Evolutionary conservation across 2,888 invertebrate species (phyloP), one percentile per base, ranked within the genome.

Genomic region (Orthosia gracilis): DNA sequence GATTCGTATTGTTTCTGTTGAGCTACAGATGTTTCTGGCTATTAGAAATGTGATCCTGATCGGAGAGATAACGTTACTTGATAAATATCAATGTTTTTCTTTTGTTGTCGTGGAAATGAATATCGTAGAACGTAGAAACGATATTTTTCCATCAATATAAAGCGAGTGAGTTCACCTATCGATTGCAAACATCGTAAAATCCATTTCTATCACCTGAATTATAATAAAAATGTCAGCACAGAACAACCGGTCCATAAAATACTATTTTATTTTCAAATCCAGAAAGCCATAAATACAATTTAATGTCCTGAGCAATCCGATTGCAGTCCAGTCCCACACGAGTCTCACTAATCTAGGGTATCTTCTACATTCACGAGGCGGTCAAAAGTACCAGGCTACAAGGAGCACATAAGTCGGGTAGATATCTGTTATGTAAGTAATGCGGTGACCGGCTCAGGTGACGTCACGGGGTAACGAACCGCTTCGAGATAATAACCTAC

Each of bases 401-500:
- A 80, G 83, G 66, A 54, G 70, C 69, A 66, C 69, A 83, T 83
- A 76, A 80, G 69, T 79, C 68, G 57, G 69, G 61, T 58, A 75
- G 85, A 82, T 76, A 80, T 69, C 63, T 73, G 66, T 79, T 75
- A 76, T 62, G 73, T 86, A 87, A 85, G 81, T 76, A 76, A 75
- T 71, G 71, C 68, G 75, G 69, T 79, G 76, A 62, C 70, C 85
- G 66, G 85, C 67, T 79, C 72, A 75, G 76, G 68, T 85, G 83
- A 86, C 71, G 83, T 86, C 79, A 85, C 77, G 55, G 72, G 72
- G 80, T 85, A 85, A 81, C 83, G 74, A 83, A 84, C 85, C 73
- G 78, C 64, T 63, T 66, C 79, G 73, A 76, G 85, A 80, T 85
- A 85, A 85, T 87, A 86, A 85, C 83, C 85, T 86, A 85, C 85